Conservation (phyloP, 2,113 vertebrate species). For the Regulus satrapa region DNA sequence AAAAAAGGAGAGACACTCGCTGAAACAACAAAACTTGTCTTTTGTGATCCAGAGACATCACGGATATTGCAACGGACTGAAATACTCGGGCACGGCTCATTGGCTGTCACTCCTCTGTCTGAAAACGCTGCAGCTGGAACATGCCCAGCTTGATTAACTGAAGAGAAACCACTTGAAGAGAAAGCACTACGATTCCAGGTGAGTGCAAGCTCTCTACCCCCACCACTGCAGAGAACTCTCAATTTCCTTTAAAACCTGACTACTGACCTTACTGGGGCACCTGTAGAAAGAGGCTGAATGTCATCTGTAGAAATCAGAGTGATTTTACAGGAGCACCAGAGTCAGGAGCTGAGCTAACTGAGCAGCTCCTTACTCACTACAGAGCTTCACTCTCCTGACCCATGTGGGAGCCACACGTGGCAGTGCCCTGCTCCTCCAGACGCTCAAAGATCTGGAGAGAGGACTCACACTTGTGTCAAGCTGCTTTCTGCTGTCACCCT, state of each 20-base stretch:
- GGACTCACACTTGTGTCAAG: neutral
- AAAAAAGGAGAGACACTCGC: neutral
- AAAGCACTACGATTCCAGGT: accelerated
- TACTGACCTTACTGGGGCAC: neutral
- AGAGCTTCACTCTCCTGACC: neutral
- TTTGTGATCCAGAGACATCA: neutral
- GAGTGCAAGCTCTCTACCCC: neutral
- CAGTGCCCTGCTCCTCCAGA: neutral
- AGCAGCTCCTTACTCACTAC: neutral
- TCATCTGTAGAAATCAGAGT: neutral
- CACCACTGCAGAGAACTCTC: neutral
- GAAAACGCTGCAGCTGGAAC: neutral
- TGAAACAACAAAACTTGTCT: neutral
- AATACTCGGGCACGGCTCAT: neutral
- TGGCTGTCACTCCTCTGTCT: neutral
- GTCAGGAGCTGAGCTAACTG: neutral
- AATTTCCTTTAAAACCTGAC: neutral
- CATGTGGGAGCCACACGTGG: neutral
- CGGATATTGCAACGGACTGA: neutral
- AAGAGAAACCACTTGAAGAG: neutral
- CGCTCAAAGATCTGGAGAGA: neutral
- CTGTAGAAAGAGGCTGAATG: neutral
- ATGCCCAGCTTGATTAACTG: neutral
- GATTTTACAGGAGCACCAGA: neutral
- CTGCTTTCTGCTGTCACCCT: neutral